A percentile compares a stretch with the other conserved stretches of the same genome.
Evolutionary conservation across 2,113 vertebrate genomes (phyloP).

Genomic region (Mus musculus): GRCm39 chr11:31116001-31116500

Average conservation of each 20-base stretch:
- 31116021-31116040: not conserved
- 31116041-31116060: not conserved
- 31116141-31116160: not conserved
- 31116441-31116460: not conserved
- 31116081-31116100: not conserved
- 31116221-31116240: not conserved
- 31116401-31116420: not conserved
- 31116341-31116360: not conserved
- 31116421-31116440: not conserved
- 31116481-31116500: conserved; percentile 45
- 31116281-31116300: not conserved
- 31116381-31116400: not conserved
- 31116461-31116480: conserved; percentile 22
- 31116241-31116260: not conserved
- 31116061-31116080: not conserved
- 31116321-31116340: not conserved
- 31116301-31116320: not conserved
- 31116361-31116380: conserved; percentile 9
- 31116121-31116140: not conserved
- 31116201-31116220: not conserved
- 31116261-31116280: not conserved
- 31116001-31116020: not conserved
- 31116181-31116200: not conserved
- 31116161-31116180: not conserved
- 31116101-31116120: not conserved